phyloP scores from a whole-genome alignment of 2,113 vertebrate species.

The Micromys minutus region DNA sequence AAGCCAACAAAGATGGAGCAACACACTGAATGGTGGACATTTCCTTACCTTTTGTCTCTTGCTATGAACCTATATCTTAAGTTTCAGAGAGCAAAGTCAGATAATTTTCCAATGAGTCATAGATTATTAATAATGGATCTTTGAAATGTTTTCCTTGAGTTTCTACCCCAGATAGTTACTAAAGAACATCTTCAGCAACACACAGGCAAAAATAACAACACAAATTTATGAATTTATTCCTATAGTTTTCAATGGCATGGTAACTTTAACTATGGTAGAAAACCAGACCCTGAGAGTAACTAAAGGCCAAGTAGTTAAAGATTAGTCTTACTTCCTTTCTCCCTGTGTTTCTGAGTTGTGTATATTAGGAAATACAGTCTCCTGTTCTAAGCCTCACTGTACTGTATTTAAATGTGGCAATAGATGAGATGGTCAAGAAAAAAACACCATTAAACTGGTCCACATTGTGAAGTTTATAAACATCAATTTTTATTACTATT shows the following conservation, averaged over 20 bases:
- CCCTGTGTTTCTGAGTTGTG: background rate
- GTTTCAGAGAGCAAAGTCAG: background rate
- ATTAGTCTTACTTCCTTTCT: background rate
- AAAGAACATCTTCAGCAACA: background rate
- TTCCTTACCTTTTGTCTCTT: background rate
- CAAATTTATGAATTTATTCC: background rate
- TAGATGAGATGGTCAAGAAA: background rate
- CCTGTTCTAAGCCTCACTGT: background rate
- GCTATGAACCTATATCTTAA: background rate
- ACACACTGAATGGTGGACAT: background rate
- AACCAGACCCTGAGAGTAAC: no score
- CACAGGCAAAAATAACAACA: background rate
- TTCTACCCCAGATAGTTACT: background rate
- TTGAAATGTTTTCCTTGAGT: background rate
- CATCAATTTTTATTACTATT: background rate
- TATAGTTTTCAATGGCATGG: background rate
- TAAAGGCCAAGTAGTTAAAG: no score
- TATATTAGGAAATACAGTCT: background rate
- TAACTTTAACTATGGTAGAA: background rate
- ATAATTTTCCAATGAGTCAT: background rate
- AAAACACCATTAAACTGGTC: background rate
- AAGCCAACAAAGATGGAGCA: background rate
- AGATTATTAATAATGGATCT: background rate
- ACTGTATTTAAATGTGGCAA: background rate
- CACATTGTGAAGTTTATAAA: background rate